phyloP scores from a whole-genome alignment of 2,888 invertebrate species.

The Ormyrus rosae region DNA sequence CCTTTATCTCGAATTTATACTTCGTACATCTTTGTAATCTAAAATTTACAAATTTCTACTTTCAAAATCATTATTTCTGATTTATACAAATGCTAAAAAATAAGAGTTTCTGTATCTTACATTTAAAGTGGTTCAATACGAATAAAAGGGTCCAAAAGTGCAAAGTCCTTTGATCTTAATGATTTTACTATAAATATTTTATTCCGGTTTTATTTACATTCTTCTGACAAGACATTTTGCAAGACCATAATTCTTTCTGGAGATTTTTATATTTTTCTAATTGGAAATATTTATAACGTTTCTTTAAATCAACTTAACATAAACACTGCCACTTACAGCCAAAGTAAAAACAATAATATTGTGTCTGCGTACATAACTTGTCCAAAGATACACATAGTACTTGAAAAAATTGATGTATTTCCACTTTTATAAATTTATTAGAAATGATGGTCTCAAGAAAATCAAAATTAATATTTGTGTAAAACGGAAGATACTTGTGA shows the following conservation, averaged over 20 bases:
- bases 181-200: constrained; percentile 46
- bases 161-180: constrained; percentile 27
- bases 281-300: constrained; percentile 3
- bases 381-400: constrained; percentile 22
- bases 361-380: constrained; percentile 20
- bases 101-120: constrained; percentile 10
- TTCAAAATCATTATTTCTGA: not conserved
- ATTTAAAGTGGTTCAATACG: constrained; percentile 10
- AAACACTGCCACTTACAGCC: constrained; percentile 50
- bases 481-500: constrained; percentile 48
- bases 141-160: constrained; percentile 37
- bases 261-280: too few relatives aligned
- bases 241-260: too few relatives aligned
- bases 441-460: constrained; percentile 31
- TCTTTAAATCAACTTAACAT: constrained; percentile 15
- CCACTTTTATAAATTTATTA: constrained; percentile 4
- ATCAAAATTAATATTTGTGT: constrained; percentile 45
- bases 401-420: constrained; percentile 22
- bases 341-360: constrained; percentile 40
- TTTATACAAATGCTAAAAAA: constrained; percentile 13
- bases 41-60: not conserved
- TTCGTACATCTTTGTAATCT: not conserved
- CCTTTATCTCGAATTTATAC: constrained; percentile 42
- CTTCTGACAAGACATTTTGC: not conserved
- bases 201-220: constrained; percentile 32